phyloP scores from a whole-genome alignment of 2,888 invertebrate species.

The Charanyca ferruginea region DNA sequence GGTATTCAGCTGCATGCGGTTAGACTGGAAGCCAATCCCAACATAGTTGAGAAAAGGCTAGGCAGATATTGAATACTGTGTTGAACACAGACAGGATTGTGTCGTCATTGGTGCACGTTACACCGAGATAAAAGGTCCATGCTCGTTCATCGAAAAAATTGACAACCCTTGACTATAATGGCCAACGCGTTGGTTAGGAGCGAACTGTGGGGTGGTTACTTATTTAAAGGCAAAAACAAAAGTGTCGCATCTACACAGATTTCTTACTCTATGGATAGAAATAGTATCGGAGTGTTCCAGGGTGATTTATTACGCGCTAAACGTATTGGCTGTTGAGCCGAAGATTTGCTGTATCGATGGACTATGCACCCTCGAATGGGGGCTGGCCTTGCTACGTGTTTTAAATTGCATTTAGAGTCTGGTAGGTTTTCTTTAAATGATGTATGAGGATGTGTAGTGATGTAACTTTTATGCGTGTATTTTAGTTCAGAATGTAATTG shows the following conservation, averaged over 20 bases:
- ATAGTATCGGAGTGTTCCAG: conserved; percentile 71
- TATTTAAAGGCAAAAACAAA: neutral
- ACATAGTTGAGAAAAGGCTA: too few relatives aligned
- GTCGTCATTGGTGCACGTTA: too few relatives aligned
- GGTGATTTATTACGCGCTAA: conserved; percentile 88
- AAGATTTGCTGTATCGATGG: conserved; percentile 77
- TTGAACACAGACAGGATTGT: neutral
- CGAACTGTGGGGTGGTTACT: too few relatives aligned
- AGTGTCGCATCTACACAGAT: conserved; percentile 22
- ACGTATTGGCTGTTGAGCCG: conserved; percentile 82
- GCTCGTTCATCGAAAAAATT: too few relatives aligned
- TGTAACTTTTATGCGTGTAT: neutral
- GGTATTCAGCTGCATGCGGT: too few relatives aligned
- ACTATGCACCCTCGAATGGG: conserved; percentile 57
- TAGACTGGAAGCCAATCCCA: too few relatives aligned
- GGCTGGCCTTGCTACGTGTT: conserved; percentile 19
- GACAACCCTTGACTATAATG: too few relatives aligned
- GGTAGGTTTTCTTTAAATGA: conserved; percentile 26
- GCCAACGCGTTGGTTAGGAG: too few relatives aligned
- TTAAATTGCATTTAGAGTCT: conserved; percentile 39
- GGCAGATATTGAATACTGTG: too few relatives aligned
- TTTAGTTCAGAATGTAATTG: neutral
- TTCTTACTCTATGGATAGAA: conserved; percentile 68
- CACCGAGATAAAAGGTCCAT: too few relatives aligned
- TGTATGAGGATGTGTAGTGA: conserved; percentile 20